These are phyloP conservation scores for Celastrina argiolus DNA, from an alignment of 2,888 invertebrate species.

Conservation along the genomic window DNA sequence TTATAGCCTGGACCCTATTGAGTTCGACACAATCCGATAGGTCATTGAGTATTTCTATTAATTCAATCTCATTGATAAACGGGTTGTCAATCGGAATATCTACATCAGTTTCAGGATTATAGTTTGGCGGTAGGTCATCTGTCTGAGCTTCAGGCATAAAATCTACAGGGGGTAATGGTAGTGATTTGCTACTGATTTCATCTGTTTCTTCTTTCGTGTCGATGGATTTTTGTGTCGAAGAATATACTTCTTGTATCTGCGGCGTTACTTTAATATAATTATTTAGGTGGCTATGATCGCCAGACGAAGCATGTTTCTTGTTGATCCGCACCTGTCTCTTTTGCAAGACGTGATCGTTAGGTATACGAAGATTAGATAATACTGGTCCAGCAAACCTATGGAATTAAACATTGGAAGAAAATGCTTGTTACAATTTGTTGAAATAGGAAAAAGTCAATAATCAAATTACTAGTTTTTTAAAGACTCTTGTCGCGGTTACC, in stretches of 20 bases:
- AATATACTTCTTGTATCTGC: not conserved
- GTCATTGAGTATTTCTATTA: slow-evolving; percentile 17
- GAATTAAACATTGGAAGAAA: not conserved
- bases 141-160: not conserved
- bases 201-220: not conserved
- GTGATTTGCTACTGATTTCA: not conserved
- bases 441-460: not conserved
- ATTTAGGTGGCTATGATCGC: not conserved
- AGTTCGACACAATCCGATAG: slow-evolving; percentile 41
- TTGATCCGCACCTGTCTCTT: not conserved
- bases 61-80: not conserved
- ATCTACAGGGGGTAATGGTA: not conserved
- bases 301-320: not conserved
- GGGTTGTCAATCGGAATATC: not conserved
- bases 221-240: not conserved
- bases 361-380: not conserved
- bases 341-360: not conserved
- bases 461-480: not conserved
- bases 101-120: not conserved
- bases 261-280: not conserved
- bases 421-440: not conserved
- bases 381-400: not conserved
- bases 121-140: not conserved
- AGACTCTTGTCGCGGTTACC: not conserved
- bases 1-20: slow-evolving; percentile 38